Conservation (phyloP, 2,888 invertebrate species). For the Augiades crinisus region DNA sequence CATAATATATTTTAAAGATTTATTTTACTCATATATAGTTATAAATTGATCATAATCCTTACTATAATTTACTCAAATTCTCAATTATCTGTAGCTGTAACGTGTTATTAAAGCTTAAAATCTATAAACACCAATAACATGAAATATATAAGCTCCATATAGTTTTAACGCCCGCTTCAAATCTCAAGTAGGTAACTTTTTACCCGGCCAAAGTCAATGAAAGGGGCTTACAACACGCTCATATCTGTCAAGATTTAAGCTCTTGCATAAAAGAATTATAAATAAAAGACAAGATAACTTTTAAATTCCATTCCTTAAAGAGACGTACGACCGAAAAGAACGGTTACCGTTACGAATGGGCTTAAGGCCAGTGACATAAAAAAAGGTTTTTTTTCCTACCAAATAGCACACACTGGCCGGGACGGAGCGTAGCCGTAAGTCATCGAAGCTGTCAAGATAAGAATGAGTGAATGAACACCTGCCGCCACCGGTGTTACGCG, state of each 20-base stretch:
- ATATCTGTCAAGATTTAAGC: conserved; percentile 61
- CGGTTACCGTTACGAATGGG: conserved; percentile 77
- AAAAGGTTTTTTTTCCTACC: conserved; percentile 47
- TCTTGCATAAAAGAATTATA: conserved; percentile 47
- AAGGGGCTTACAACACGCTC: conserved; percentile 23
- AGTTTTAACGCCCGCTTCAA: not conserved
- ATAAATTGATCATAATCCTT: not conserved
- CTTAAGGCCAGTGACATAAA: conserved; percentile 71
- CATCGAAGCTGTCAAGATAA: conserved; percentile 80
- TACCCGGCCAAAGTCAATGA: conserved; percentile 17
- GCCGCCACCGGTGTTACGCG: conserved; percentile 78
- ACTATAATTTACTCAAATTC: not conserved
- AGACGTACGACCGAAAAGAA: conserved; percentile 62
- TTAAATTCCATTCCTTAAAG: conserved; percentile 59
- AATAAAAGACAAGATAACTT: conserved; percentile 59
- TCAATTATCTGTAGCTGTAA: not conserved
- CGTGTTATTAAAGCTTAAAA: not conserved
- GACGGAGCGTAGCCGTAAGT: conserved; percentile 65
- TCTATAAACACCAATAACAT: not conserved
- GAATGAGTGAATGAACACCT: conserved; percentile 79
- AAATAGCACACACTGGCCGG: conserved; percentile 70
- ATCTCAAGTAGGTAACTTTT: conserved; percentile 2
- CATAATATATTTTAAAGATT: too few relatives aligned
- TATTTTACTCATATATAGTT: not conserved
- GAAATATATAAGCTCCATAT: not conserved